Evolutionary conservation across 2,113 vertebrate genomes (phyloP).

Genomic region (Glaucidium brasilianum): DNA sequence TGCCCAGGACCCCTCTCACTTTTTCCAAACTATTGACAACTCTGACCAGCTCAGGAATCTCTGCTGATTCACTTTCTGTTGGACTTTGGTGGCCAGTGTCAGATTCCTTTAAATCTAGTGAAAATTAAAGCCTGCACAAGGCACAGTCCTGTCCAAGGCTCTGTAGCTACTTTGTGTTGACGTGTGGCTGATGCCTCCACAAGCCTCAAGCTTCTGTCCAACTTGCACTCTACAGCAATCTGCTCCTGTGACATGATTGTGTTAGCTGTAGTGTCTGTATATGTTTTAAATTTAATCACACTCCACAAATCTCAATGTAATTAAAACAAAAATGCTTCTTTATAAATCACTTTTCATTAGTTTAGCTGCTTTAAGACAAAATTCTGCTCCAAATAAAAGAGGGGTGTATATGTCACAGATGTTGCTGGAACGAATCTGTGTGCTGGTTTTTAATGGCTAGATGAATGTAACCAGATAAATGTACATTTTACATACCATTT

Average conservation of each 20-base stretch:
- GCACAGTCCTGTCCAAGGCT: neutral
- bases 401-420: neutral
- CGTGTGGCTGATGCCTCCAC: neutral
- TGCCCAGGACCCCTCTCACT: neutral
- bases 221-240: neutral
- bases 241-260: neutral
- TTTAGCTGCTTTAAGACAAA: constrained; percentile 17
- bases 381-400: neutral
- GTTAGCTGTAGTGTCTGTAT: neutral
- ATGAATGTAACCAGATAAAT: neutral
- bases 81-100: neutral
- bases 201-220: neutral
- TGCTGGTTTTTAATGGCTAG: neutral
- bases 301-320: constrained; percentile 26
- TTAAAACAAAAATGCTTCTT: constrained; percentile 22
- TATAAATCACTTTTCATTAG: constrained; percentile 19
- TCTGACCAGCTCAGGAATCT: neutral
- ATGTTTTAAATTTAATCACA: constrained; percentile 38
- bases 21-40: neutral
- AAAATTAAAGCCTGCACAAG: neutral
- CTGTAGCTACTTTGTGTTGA: neutral
- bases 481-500: constrained; percentile 83
- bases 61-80: neutral
- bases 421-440: neutral
- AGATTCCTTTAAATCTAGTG: neutral